phyloP scores from a whole-genome alignment of 2,888 invertebrate genomes.

The Lottia gigantea region DNA sequence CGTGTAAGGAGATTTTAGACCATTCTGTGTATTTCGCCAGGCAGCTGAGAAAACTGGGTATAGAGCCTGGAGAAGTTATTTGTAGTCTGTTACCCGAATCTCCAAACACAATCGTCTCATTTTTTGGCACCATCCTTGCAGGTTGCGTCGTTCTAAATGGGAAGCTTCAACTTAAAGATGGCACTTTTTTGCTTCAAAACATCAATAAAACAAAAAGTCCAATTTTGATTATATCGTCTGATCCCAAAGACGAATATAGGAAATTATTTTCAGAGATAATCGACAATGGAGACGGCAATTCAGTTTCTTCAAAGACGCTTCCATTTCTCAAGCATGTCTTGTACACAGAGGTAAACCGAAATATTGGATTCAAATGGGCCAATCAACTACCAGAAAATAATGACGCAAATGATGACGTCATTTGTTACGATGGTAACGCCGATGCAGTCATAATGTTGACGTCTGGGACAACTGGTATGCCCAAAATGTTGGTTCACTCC shows the following conservation, averaged over 20 bases:
- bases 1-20: slow-evolving; percentile 9
- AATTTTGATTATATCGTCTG: background rate
- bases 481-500: background rate
- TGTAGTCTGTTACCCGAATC: slow-evolving; percentile 12
- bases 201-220: background rate
- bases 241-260: background rate
- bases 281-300: background rate
- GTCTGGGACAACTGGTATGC: background rate
- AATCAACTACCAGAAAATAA: background rate
- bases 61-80: slow-evolving; percentile 13
- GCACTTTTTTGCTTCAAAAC: slow-evolving; percentile 11
- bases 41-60: slow-evolving; percentile 4
- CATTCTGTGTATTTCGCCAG: slow-evolving; percentile 7
- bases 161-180: slow-evolving; percentile 12
- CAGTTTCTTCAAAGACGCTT: background rate
- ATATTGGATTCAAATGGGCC: background rate
- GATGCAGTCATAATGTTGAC: background rate
- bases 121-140: slow-evolving; percentile 10
- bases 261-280: background rate
- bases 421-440: background rate
- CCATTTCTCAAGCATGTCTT: background rate
- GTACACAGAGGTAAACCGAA: background rate
- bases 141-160: background rate
- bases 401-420: background rate
- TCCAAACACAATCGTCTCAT: slow-evolving; percentile 9